Evolutionary conservation across 2,113 vertebrate genomes (phyloP).

Genomic region (Clupea harengus): DNA sequence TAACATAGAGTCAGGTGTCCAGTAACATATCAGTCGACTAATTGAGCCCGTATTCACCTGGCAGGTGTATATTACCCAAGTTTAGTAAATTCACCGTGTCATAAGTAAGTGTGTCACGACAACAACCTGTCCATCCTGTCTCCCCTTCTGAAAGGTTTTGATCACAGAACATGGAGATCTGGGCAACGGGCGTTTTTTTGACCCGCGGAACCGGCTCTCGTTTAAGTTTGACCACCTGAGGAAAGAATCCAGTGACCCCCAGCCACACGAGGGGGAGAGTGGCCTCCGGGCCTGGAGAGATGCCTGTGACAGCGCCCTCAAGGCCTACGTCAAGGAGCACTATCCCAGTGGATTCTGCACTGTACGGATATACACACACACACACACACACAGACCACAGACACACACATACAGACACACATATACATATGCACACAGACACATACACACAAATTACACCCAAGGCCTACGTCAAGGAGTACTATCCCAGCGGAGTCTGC

Average conservation of each 20-base stretch:
- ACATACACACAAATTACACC: background rate
- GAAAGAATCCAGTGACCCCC: constrained; percentile 87
- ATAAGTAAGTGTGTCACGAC: constrained; percentile 14
- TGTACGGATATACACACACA: constrained; percentile 69
- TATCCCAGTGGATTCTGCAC: constrained; percentile 91
- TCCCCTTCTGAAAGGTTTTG: constrained; percentile 73
- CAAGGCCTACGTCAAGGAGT: background rate
- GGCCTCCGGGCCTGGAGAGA: constrained; percentile 83
- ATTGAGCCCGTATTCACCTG: no score
- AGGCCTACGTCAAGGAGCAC: constrained; percentile 89
- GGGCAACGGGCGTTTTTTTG: constrained; percentile 89
- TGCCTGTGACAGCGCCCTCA: constrained; percentile 82
- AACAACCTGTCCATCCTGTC: constrained; percentile 50
- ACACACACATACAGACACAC: background rate
- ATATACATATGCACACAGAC: background rate
- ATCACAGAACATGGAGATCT: constrained; percentile 94
- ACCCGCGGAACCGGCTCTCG: constrained; percentile 91
- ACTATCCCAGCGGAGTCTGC: background rate
- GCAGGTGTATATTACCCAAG: no score
- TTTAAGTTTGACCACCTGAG: constrained; percentile 95
- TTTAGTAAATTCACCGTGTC: no score
- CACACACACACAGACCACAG: constrained; percentile 23
- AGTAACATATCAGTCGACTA: no score
- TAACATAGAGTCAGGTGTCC: no score
- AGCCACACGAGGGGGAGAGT: constrained; percentile 78